Percentiles rank a stretch among this genome's conserved stretches.
Evolutionary conservation across 2,888 invertebrate species (phyloP).

Genomic region (Latrodectus hesperus): DNA sequence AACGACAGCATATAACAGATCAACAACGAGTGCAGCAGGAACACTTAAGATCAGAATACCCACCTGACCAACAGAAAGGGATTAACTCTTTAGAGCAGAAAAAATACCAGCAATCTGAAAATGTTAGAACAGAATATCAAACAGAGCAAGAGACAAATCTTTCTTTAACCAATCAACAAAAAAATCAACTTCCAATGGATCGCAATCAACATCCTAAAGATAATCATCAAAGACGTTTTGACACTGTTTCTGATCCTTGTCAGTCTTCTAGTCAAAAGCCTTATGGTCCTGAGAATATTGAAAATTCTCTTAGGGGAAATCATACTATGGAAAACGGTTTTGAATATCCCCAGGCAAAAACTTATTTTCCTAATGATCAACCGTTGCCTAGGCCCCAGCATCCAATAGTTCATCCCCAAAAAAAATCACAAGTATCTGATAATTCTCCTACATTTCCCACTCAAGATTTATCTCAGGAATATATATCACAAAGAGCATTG

Average conservation of each 20-base stretch:
- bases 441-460: not conserved
- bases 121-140: not conserved
- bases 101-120: not conserved
- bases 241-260: not conserved
- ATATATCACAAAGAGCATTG: not conserved
- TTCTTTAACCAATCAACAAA: not conserved
- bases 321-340: conserved; percentile 11
- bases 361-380: conserved; percentile 17
- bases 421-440: conserved; percentile 1
- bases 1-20: not conserved
- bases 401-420: conserved; percentile 26
- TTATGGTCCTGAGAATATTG: not conserved
- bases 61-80: conserved; percentile 5
- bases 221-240: not conserved
- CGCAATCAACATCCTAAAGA: not conserved
- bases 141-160: not conserved
- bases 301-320: not conserved
- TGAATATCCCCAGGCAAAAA: conserved; percentile 19
- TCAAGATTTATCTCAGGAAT: conserved; percentile 27
- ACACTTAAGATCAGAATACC: not conserved
- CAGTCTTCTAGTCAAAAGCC: not conserved
- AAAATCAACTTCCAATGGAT: not conserved
- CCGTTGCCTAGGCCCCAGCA: conserved; percentile 54
- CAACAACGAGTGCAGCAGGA: not conserved
- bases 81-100: conserved; percentile 6